Evolutionary conservation across 2,797 vertebrate species (phyloP).

Genomic region (Pterois miles): DNA sequence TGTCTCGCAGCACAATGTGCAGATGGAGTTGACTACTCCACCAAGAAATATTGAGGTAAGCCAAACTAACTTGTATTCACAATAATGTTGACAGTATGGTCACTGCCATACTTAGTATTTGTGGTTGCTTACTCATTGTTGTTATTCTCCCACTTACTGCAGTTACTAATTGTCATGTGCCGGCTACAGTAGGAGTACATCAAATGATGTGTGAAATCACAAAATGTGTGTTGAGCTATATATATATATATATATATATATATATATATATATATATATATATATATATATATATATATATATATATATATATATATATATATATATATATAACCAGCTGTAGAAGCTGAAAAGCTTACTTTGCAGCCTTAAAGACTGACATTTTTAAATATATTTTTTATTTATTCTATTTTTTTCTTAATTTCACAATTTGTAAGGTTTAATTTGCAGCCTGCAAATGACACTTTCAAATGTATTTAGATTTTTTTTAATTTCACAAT

Average conservation of each 20-base stretch:
- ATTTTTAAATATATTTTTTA: neutral
- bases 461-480: too few relatives aligned
- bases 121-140: constrained; percentile 67
- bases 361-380: neutral
- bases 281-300: too few relatives aligned
- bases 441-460: too few relatives aligned
- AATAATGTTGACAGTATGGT: neutral
- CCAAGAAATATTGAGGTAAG: constrained; percentile 71
- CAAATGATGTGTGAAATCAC: constrained; percentile 36
- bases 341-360: neutral
- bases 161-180: constrained; percentile 32
- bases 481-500: too few relatives aligned
- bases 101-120: constrained; percentile 27
- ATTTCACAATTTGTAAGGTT: too few relatives aligned
- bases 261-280: too few relatives aligned
- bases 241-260: too few relatives aligned
- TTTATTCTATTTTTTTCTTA: neutral
- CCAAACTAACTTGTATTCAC: neutral
- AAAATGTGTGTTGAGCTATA: neutral
- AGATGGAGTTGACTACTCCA: constrained; percentile 40
- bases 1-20: constrained; percentile 51
- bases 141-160: constrained; percentile 54
- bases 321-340: neutral
- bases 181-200: constrained; percentile 56
- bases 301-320: too few relatives aligned